Conservation (phyloP, 2,888 invertebrate species). For the Plagodis dolabraria region DNA sequence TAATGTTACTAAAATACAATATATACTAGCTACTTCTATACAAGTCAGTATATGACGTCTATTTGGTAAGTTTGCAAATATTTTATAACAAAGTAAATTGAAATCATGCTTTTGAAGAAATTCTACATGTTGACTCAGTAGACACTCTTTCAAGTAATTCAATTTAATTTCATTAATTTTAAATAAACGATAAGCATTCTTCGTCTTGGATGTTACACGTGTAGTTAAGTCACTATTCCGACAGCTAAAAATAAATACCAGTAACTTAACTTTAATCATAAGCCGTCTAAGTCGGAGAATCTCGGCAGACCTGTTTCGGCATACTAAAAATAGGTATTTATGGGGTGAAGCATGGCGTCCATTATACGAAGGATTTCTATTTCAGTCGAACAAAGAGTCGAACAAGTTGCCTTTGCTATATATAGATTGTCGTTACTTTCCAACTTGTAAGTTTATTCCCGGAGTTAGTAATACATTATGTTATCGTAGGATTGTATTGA, state of each 20-base stretch:
- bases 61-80: no score
- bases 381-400: conserved; percentile 70
- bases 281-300: conserved; percentile 28
- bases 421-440: conserved; percentile 72
- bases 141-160: no score
- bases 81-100: no score
- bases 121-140: no score
- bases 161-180: no score
- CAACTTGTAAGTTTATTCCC: conserved; percentile 63
- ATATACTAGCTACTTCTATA: neutral
- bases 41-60: no score
- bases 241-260: no score
- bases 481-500: conserved; percentile 63
- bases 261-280: conserved; percentile 21
- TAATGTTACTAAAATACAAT: neutral
- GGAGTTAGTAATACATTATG: conserved; percentile 46
- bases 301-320: conserved; percentile 34
- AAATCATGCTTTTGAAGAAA: no score
- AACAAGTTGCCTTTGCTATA: conserved; percentile 62
- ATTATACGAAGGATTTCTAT: conserved; percentile 61
- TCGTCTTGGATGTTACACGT: no score
- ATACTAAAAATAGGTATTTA: conserved; percentile 30
- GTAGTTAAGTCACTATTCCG: no score
- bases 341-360: conserved; percentile 41
- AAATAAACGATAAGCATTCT: no score